Evolutionary conservation across 2,797 vertebrate genomes (phyloP).

Genomic region (Manis javanica): DNA sequence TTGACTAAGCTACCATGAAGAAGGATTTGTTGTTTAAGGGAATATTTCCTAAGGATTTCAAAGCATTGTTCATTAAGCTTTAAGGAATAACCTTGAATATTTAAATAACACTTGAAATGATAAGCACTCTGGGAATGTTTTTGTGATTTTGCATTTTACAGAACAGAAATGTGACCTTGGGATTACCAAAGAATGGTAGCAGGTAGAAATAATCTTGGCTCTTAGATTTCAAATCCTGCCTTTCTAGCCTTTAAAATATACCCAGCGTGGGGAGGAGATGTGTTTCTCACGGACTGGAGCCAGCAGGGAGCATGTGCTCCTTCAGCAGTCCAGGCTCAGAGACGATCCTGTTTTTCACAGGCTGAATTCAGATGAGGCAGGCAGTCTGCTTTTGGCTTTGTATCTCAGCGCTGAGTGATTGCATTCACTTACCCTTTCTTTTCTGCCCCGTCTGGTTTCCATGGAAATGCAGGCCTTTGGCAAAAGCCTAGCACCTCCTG

Average conservation of each 20-base stretch:
- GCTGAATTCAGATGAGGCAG: slow-evolving; percentile 63
- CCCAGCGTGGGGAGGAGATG: not conserved
- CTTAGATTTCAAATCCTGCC: not conserved
- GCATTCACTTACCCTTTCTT: slow-evolving; percentile 55
- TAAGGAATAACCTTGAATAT: not conserved
- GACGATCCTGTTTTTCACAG: not conserved
- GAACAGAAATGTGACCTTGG: not conserved
- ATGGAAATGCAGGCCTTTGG: slow-evolving; percentile 74
- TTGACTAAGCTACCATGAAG: not conserved
- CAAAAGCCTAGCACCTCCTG: not conserved
- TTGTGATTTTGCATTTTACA: not conserved
- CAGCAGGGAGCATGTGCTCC: not conserved
- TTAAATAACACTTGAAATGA: not conserved
- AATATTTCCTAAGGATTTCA: not conserved
- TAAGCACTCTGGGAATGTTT: not conserved
- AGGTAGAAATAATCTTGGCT: not conserved
- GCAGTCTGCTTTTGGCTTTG: slow-evolving; percentile 53
- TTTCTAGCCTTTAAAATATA: not conserved
- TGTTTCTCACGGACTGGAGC: not conserved
- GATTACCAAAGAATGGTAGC: not conserved
- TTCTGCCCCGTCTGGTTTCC: slow-evolving; percentile 76
- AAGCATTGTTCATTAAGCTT: not conserved
- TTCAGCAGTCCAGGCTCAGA: not conserved
- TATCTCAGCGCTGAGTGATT: slow-evolving; percentile 63
- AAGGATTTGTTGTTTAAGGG: not conserved